Evolutionary conservation across 2,113 vertebrate species (phyloP).

Genomic region (Cephalopholis sonnerati): DNA sequence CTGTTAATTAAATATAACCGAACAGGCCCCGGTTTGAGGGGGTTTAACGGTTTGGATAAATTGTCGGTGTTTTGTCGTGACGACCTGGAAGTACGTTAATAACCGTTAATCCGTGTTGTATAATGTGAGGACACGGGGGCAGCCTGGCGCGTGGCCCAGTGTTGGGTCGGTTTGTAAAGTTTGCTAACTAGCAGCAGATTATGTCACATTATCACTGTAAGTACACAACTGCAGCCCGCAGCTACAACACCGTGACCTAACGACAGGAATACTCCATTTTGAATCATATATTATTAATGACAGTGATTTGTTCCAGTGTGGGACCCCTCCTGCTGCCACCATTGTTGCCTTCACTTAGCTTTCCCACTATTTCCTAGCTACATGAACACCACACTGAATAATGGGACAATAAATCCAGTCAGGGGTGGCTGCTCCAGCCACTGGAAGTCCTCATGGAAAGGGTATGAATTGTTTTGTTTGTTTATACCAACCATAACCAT

Average conservation of each 20-base stretch:
- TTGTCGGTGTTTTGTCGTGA: too few species aligned
- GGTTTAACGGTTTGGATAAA: not conserved
- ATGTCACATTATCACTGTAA: slow-evolving; percentile 25
- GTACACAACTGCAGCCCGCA: not conserved
- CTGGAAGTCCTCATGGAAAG: not conserved
- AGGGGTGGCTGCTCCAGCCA: not conserved
- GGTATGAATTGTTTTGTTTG: not conserved
- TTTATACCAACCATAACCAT: not conserved
- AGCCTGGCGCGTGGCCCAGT: slow-evolving; percentile 10
- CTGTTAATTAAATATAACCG: slow-evolving; percentile 18
- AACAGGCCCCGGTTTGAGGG: not conserved
- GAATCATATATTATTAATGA: not conserved
- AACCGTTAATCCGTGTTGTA: not conserved
- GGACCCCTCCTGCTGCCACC: not conserved
- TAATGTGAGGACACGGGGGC: not conserved
- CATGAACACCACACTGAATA: not conserved
- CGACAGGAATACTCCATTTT: not conserved
- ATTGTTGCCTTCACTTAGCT: not conserved
- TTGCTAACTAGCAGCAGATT: slow-evolving; percentile 30
- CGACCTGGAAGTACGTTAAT: not conserved
- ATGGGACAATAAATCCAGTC: too few species aligned
- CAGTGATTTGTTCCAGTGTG: slow-evolving; percentile 3
- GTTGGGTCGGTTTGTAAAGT: slow-evolving; percentile 21
- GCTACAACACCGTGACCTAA: not conserved
- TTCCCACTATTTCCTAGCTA: not conserved